Evolutionary conservation across 2,797 vertebrate genomes (phyloP).

Genomic region (Siniperca undulata): DNA sequence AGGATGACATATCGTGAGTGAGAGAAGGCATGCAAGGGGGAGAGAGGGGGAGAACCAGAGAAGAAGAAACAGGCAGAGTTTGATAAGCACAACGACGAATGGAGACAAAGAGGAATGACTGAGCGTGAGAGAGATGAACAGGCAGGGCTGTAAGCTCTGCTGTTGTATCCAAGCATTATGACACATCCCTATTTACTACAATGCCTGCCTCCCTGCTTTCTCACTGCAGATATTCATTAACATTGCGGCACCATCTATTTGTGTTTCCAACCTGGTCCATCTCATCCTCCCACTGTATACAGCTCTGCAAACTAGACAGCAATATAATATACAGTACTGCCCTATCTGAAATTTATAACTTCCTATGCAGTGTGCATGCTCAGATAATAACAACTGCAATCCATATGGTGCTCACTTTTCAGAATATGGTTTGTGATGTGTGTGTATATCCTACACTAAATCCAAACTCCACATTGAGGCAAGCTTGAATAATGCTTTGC

Average conservation of each 20-base stretch:
- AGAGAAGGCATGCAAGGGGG: slow-evolving; percentile 1
- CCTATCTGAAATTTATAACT: slow-evolving; percentile 44
- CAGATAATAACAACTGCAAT: slow-evolving; percentile 19
- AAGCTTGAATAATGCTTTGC: slow-evolving; percentile 41
- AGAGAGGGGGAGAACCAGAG: neutral
- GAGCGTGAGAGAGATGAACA: slow-evolving; percentile 40
- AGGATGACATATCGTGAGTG: slow-evolving; percentile 1
- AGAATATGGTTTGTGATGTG: slow-evolving; percentile 18
- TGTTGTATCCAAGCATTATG: slow-evolving; percentile 56
- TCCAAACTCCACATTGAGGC: slow-evolving; percentile 31
- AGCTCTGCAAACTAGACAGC: slow-evolving; percentile 45
- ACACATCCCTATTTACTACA: slow-evolving; percentile 63
- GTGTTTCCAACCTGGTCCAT: slow-evolving; percentile 52
- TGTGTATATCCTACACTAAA: slow-evolving; percentile 6
- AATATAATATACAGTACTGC: neutral
- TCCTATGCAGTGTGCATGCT: slow-evolving; percentile 41
- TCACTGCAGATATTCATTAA: slow-evolving; percentile 76
- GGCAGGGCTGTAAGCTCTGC: slow-evolving; percentile 42
- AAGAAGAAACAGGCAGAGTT: slow-evolving; percentile 34
- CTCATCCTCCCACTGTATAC: slow-evolving; percentile 53
- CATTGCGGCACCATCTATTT: slow-evolving; percentile 63
- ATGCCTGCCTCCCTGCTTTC: slow-evolving; percentile 48
- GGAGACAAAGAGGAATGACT: slow-evolving; percentile 50
- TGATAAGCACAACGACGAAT: slow-evolving; percentile 45
- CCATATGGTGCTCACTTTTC: slow-evolving; percentile 42